Evolutionary conservation across 2,888 invertebrate genomes (phyloP).

Genomic region (Pyrrhia umbra): DNA sequence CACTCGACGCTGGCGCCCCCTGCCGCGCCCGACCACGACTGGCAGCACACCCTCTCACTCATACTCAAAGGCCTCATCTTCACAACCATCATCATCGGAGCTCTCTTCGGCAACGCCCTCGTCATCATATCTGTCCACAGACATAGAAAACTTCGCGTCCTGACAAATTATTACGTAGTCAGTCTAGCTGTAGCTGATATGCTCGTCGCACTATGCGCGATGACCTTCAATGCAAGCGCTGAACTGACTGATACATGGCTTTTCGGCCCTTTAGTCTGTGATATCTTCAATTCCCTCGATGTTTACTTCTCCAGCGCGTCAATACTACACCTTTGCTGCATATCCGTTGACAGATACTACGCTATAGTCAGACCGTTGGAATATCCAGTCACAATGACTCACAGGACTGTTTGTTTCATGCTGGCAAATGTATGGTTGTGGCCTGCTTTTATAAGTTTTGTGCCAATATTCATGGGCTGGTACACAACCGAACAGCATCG

Average conservation of each 20-base stretch:
- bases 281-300: slow-evolving; percentile 98
- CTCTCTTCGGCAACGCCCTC: slow-evolving; percentile 97
- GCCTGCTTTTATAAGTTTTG: slow-evolving; percentile 97
- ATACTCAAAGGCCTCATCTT: slow-evolving; percentile 94
- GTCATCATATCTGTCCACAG: slow-evolving; percentile 96
- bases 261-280: slow-evolving; percentile 97
- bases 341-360: slow-evolving; percentile 97
- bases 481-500: slow-evolving; percentile 96
- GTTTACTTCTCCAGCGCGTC: slow-evolving; percentile 98
- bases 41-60: slow-evolving; percentile 88
- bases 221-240: slow-evolving; percentile 98
- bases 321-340: slow-evolving; percentile 98
- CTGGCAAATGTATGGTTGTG: slow-evolving; percentile 97
- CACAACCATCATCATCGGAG: slow-evolving; percentile 96
- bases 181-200: slow-evolving; percentile 98
- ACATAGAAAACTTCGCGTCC: slow-evolving; percentile 95
- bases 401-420: slow-evolving; percentile 95
- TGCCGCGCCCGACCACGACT: slow-evolving; percentile 85
- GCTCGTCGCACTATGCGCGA: slow-evolving; percentile 97
- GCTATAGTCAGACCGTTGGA: slow-evolving; percentile 97
- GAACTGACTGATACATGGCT: slow-evolving; percentile 96
- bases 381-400: slow-evolving; percentile 97
- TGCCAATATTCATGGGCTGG: slow-evolving; percentile 98
- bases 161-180: slow-evolving; percentile 99
- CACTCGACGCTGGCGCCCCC: slow-evolving; percentile 87